Evolutionary conservation across 2,888 invertebrate species (phyloP).

Genomic region (Periphyllus acericola): DNA sequence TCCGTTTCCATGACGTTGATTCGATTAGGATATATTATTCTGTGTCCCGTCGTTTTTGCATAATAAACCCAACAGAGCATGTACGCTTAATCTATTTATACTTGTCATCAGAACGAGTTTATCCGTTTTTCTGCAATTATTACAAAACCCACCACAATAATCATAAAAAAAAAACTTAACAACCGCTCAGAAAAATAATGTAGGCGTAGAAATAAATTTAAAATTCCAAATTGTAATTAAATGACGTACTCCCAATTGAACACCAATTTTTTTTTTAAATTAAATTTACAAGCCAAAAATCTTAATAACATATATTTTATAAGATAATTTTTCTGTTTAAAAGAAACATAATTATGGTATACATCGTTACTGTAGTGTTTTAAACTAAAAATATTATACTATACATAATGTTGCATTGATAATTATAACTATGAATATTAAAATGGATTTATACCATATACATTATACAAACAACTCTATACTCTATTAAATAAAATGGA

Average conservation of each 20-base stretch:
- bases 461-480: no score
- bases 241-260: not conserved
- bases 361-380: no score
- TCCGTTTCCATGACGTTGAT: conserved; percentile 58
- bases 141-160: conserved; percentile 21
- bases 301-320: not conserved
- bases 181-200: not conserved
- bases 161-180: not conserved
- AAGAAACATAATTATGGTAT: no score
- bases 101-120: conserved; percentile 46
- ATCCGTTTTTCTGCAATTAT: conserved; percentile 41
- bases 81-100: conserved; percentile 55
- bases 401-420: no score
- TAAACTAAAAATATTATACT: no score
- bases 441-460: no score
- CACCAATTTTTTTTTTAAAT: not conserved
- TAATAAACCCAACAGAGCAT: conserved; percentile 60
- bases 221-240: no score
- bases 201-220: not conserved
- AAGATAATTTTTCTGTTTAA: not conserved
- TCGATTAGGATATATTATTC: conserved; percentile 58
- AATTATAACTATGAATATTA: no score
- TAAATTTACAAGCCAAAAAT: not conserved
- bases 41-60: conserved; percentile 54
- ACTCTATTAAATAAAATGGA: no score